A percentile compares a stretch with the other conserved stretches of the same genome.
phyloP scores from a whole-genome alignment of 2,888 invertebrate genomes.

The Dinocampus coccinellae region DNA sequence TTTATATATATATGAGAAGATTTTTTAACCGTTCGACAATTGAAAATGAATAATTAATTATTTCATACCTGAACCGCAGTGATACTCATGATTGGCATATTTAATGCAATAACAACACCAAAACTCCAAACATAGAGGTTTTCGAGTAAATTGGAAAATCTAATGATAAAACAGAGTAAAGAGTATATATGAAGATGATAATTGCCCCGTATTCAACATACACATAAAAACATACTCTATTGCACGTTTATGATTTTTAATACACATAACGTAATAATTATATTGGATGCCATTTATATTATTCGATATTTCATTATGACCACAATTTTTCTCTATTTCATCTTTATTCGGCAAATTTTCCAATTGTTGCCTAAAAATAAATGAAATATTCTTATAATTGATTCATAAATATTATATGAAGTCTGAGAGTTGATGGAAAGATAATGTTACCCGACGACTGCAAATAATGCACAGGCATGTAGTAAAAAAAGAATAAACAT shows the following conservation, averaged over 20 bases:
- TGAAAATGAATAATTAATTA: background rate
- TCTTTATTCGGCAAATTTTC: background rate
- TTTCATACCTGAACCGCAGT: constrained; percentile 35
- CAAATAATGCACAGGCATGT: constrained; percentile 36
- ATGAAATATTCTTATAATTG: background rate
- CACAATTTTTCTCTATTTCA: background rate
- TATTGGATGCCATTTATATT: background rate
- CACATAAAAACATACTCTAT: background rate
- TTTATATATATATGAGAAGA: background rate
- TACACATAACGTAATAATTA: background rate
- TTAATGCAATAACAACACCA: background rate
- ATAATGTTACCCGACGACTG: background rate
- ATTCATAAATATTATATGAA: background rate
- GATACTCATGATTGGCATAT: constrained; percentile 33
- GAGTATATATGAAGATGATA: no score
- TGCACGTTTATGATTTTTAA: constrained; percentile 9
- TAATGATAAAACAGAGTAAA: no score
- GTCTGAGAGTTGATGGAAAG: background rate
- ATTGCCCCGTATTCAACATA: background rate
- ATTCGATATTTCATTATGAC: background rate
- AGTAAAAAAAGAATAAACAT: constrained; percentile 13
- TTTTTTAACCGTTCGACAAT: no score
- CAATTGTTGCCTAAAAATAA: background rate
- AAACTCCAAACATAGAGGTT: background rate
- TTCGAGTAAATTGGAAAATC: constrained; percentile 21